Conservation (phyloP, 2,113 vertebrate genomes). For the Aramus guarauna region DNA sequence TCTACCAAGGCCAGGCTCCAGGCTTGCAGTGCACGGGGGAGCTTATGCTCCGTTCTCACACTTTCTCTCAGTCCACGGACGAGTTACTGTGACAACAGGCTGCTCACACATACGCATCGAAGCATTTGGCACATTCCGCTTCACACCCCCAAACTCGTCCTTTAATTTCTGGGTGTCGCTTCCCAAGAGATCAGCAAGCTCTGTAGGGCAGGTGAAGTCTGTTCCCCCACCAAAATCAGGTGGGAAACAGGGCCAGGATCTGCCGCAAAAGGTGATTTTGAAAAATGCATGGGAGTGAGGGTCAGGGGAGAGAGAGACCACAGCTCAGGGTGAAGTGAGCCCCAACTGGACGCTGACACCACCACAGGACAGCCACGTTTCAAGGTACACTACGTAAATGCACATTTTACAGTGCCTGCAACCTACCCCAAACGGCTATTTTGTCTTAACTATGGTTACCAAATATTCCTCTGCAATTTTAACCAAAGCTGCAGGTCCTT, state of each 20-base stretch:
- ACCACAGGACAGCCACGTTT: background rate
- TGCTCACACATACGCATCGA: background rate
- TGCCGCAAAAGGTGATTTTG: background rate
- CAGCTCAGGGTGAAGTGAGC: background rate
- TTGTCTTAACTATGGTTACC: background rate
- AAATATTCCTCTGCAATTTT: background rate
- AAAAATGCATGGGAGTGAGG: no score
- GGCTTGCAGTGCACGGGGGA: background rate
- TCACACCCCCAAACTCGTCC: background rate
- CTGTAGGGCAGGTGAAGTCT: rapidly evolving
- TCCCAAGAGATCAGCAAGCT: background rate
- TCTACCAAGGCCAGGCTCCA: background rate
- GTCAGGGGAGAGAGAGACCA: background rate
- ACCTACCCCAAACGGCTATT: no score
- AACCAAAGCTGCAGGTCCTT: background rate
- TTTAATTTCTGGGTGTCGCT: background rate
- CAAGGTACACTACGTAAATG: background rate
- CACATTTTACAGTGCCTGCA: background rate
- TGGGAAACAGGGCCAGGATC: background rate
- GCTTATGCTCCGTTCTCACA: background rate
- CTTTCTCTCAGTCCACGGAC: background rate
- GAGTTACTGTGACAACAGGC: background rate
- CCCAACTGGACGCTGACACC: rapidly evolving
- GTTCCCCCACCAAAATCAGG: no score
- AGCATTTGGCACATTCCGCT: background rate